Evolutionary conservation across 2,888 invertebrate species (phyloP), one percentile per base, ranked within the genome.

Genomic region (Empis livida): DNA sequence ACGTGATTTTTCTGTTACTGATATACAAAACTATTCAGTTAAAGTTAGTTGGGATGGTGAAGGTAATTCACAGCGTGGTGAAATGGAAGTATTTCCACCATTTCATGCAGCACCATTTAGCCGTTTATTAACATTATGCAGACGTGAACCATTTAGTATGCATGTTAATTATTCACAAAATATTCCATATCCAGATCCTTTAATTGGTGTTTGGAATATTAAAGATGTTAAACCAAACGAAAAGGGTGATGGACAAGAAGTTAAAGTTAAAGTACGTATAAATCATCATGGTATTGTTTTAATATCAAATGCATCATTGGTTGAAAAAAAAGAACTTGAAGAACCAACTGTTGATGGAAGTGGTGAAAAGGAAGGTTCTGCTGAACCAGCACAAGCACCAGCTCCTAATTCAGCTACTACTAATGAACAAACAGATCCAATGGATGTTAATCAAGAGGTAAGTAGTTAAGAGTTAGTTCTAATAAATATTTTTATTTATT

Each of bases 191-290:
- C 84, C 86, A 1, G 82, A 86, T 57, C 73, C 75, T 52, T 77
- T 80, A 55, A 87, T 93, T 68, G 91, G 92, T 79, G 75, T 75
- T 73, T 91, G 86, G 79, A 71, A 77, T 43, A 80, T 92, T 50
- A 82, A 80, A 60, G 87, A 90, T 61, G 79, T 97, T 6, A 83
- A 84, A 57, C 89, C 96, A 5, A 86, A 83, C 27, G 70, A 85
- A 1, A 89, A 89, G 52, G 94, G 94, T 30, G 92, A 92, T 60
- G 80, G 85, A n/a, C 86, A 91, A 53, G 96, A 94, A 70, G 85
- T 97, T 2, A 96, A 96, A 71, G 84, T 99, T 5, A 97, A 96
- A 73, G 91, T 93, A 8, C 79, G 95, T 57, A 78, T 99, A 46
- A 95, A 96, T 73, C 76, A 88, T 44, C 87, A 99, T 67, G 97